These are phyloP conservation scores for Crenuchus spilurus DNA, from an alignment of 2,797 vertebrate genomes.

Conservation along the genomic window DNA sequence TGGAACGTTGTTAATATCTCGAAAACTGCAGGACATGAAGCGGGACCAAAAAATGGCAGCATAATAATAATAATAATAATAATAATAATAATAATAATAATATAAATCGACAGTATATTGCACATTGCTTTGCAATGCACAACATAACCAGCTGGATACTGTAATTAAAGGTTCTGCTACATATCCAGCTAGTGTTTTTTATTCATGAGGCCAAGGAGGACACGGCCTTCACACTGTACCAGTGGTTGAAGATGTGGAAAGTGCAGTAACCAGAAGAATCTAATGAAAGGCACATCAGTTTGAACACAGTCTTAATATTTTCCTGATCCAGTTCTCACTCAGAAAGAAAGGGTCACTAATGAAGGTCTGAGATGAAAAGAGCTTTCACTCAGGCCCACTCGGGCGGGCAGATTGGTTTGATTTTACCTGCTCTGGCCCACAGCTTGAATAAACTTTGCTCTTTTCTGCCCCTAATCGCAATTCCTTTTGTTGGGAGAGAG, in stretches of 20 bases:
- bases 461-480: slow-evolving; percentile 15
- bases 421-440: neutral
- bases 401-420: neutral
- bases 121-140: too few species aligned
- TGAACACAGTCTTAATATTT: neutral
- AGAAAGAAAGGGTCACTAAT: slow-evolving; percentile 11
- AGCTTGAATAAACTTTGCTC: slow-evolving; percentile 1
- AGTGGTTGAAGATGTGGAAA: too few species aligned
- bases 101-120: too few species aligned
- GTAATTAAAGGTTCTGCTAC: too few species aligned
- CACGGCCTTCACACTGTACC: too few species aligned
- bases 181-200: neutral
- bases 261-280: neutral
- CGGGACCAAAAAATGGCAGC: too few species aligned
- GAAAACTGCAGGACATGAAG: too few species aligned
- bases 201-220: too few species aligned
- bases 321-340: neutral
- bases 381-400: slow-evolving; percentile 1
- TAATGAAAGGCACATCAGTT: neutral
- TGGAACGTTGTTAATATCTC: too few species aligned
- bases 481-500: slow-evolving; percentile 4
- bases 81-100: too few species aligned
- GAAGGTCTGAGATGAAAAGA: neutral
- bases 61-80: too few species aligned
- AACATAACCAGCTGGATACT: too few species aligned